A percentile compares a stretch with the other conserved stretches of the same genome.
Conservation (phyloP, 2,888 invertebrate genomes). For the Holacanthella duospinosa region DNA sequence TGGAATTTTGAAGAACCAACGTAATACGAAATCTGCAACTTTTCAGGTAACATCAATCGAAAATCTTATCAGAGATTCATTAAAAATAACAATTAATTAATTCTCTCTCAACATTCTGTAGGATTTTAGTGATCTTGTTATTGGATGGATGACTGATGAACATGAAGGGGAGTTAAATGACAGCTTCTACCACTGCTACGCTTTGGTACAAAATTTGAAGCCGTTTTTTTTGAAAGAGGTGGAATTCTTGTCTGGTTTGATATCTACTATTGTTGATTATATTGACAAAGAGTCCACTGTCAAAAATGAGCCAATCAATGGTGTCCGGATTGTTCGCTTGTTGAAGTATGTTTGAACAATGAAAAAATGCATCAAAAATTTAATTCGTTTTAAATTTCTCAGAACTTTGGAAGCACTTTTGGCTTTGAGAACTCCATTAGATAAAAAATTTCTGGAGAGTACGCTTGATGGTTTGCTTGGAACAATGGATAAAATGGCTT, state of each 20-base stretch:
- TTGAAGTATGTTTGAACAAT: not conserved
- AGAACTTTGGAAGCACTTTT: not conserved
- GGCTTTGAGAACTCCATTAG: not conserved
- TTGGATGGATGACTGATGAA: slow-evolving; percentile 34
- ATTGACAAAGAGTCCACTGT: not conserved
- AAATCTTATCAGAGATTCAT: too few relatives aligned
- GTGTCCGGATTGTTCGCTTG: not conserved
- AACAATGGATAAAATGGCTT: not conserved
- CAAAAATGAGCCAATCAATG: not conserved
- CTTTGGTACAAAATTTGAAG: not conserved
- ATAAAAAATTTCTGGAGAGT: not conserved
- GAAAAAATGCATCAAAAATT: too few relatives aligned
- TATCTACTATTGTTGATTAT: not conserved
- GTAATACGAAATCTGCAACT: slow-evolving; percentile 14
- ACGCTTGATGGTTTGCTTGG: not conserved
- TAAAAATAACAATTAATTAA: too few relatives aligned
- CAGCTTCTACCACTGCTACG: not conserved
- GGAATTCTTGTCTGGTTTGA: not conserved
- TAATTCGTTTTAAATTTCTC: too few relatives aligned
- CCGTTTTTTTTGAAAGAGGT: not conserved
- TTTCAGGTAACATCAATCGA: too few relatives aligned
- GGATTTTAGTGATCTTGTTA: slow-evolving; percentile 34
- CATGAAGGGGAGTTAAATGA: slow-evolving; percentile 11
- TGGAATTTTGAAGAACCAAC: slow-evolving; percentile 12
- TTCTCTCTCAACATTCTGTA: slow-evolving; percentile 6